Conservation (phyloP, 2,113 vertebrate species). For the Fregata magnificens region DNA sequence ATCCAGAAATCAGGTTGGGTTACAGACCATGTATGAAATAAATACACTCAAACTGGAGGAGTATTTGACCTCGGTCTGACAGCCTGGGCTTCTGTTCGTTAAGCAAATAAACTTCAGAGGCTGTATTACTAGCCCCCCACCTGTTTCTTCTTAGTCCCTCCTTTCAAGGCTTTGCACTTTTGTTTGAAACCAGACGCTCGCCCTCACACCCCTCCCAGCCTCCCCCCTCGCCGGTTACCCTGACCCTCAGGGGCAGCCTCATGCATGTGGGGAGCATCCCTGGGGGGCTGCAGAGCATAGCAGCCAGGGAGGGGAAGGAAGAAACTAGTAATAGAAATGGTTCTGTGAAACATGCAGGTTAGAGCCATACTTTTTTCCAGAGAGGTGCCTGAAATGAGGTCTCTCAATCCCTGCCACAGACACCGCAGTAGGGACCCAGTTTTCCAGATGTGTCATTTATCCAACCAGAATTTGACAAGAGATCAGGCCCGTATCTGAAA, state of each 20-base stretch:
- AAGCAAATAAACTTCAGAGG: slow-evolving; percentile 18
- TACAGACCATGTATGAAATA: slow-evolving; percentile 36
- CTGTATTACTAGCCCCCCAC: neutral
- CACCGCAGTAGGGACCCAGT: neutral
- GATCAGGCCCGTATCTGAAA: neutral
- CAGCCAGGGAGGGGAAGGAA: neutral
- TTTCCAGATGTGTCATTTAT: neutral
- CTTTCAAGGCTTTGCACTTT: slow-evolving; percentile 33
- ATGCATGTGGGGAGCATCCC: neutral
- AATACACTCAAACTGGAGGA: slow-evolving; percentile 33
- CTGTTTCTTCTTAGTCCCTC: slow-evolving; percentile 37
- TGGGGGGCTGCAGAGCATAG: neutral
- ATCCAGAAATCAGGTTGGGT: slow-evolving; percentile 42
- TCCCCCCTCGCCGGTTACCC: neutral
- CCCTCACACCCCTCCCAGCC: neutral
- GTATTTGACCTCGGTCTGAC: slow-evolving; percentile 52
- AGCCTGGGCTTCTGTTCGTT: slow-evolving; percentile 15
- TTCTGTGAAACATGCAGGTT: neutral
- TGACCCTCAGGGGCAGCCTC: neutral
- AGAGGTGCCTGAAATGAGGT: neutral
- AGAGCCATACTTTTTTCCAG: neutral
- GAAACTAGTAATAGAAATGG: neutral
- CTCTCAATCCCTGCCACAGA: neutral
- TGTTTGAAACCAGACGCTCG: neutral
- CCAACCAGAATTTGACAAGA: neutral